phyloP scores from a whole-genome alignment of 2,797 vertebrate genomes.

The Neosilurus mollespiculum region DNA sequence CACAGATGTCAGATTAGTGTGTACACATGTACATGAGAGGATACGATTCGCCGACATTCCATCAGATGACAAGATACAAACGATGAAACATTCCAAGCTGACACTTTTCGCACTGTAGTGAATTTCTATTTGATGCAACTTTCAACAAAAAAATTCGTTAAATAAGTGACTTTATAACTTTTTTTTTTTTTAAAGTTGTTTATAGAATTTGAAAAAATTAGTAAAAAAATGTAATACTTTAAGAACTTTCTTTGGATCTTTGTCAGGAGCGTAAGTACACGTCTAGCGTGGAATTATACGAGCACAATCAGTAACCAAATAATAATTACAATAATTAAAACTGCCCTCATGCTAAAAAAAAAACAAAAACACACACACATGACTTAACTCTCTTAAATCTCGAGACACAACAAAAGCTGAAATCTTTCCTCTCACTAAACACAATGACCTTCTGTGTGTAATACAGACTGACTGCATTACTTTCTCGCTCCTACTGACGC shows the following conservation, averaged over 20 bases:
- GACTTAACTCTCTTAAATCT: too few relatives aligned
- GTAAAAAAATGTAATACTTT: neutral
- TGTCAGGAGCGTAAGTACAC: too few relatives aligned
- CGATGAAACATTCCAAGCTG: neutral
- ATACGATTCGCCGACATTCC: neutral
- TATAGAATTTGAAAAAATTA: too few relatives aligned
- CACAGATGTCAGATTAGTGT: neutral
- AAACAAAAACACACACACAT: neutral
- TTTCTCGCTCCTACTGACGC: constrained; percentile 3
- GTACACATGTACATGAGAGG: neutral
- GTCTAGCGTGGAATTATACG: neutral
- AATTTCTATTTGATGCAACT: neutral
- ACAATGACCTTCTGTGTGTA: constrained; percentile 24
- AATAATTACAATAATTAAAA: neutral
- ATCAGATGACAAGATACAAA: neutral
- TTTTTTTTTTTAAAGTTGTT: too few relatives aligned
- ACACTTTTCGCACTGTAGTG: neutral
- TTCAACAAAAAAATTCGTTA: neutral
- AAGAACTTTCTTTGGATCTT: too few relatives aligned
- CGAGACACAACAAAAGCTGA: constrained; percentile 12
- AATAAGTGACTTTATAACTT: neutral
- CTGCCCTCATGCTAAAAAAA: neutral
- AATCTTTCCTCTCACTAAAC: neutral
- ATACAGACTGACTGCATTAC: constrained; percentile 7
- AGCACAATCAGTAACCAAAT: neutral